Conservation (phyloP, 2,113 vertebrate genomes). For the Pica pica region DNA sequence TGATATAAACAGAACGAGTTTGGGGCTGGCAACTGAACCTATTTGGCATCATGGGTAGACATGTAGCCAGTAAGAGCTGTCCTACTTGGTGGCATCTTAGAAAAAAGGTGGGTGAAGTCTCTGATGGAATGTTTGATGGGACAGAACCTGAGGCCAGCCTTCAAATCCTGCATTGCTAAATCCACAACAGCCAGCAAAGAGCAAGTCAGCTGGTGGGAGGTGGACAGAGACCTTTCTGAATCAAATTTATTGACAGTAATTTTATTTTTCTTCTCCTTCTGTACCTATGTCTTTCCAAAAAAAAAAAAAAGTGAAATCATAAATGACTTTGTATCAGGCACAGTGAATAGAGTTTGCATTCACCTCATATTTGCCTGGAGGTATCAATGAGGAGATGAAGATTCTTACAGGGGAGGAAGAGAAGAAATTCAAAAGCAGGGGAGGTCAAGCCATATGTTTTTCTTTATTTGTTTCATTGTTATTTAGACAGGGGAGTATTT, state of each 20-base stretch:
- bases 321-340: not conserved
- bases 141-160: not conserved
- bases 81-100: not conserved
- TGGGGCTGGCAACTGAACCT: not conserved
- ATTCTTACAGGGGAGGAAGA: not conserved
- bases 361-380: not conserved
- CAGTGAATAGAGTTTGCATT: not conserved
- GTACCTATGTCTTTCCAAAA: not conserved
- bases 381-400: not conserved
- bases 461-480: not conserved
- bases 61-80: not conserved
- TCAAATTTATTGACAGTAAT: not conserved
- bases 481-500: not conserved
- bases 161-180: not conserved
- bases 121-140: not conserved
- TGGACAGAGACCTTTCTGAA: not conserved
- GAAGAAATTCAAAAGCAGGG: not conserved
- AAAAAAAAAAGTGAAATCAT: not conserved
- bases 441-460: not conserved
- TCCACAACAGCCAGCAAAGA: not conserved
- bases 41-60: not conserved
- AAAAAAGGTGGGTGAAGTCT: not conserved
- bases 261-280: not conserved
- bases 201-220: not conserved
- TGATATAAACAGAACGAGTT: not conserved